These are phyloP conservation scores for Struthidea cinerea DNA, from an alignment of 2,113 vertebrate genomes.

Conservation along the genomic window DNA sequence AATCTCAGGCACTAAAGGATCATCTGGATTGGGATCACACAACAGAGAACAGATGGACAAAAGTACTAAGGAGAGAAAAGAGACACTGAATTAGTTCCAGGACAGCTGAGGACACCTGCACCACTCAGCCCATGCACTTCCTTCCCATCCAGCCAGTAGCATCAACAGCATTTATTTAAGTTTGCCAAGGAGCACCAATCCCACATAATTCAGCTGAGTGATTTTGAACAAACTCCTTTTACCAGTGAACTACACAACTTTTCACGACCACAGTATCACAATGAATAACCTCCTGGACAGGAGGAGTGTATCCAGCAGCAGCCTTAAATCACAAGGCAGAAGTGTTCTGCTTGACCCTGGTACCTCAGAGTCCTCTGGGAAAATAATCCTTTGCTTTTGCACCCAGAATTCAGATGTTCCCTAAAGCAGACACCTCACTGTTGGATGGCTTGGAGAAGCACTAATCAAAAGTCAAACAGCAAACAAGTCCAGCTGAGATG, in stretches of 20 bases:
- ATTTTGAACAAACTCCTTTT: neutral
- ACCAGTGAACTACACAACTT: neutral
- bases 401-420: neutral
- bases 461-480: neutral
- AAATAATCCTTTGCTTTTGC: neutral
- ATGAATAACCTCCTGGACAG: neutral
- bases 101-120: neutral
- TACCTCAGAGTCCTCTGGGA: neutral
- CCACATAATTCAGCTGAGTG: neutral
- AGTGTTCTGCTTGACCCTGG: accelerated
- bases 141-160: neutral
- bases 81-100: conserved; percentile 10
- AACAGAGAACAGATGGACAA: conserved; percentile 99
- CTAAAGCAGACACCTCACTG: neutral
- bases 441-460: neutral
- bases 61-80: conserved; percentile 82
- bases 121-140: neutral
- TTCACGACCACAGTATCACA: accelerated
- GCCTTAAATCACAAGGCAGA: neutral
- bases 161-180: neutral
- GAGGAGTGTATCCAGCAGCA: neutral
- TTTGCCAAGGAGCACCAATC: neutral
- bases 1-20: conserved; percentile 99
- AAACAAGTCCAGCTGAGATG: neutral
- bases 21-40: conserved; percentile 99